Base-by-base conservation (phyloP, 2,888 invertebrate species). In the Vanessa cardui region DNA sequence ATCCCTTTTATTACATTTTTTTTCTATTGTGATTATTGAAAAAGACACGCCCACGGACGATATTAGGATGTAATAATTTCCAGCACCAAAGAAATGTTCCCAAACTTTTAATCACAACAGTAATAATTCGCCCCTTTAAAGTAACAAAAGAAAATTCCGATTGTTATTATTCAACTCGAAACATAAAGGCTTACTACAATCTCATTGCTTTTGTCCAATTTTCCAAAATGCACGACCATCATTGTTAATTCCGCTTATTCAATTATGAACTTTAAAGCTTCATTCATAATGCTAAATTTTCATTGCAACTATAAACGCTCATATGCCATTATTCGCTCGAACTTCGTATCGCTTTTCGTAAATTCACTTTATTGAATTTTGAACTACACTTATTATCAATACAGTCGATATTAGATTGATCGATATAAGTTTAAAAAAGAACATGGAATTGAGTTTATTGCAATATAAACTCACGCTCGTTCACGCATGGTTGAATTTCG, bases 81-180 rank as follows among this genome's bases (percentile, higher is more conserved):
- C 16, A 52, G 46, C 47, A 16, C 18, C 59, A 64, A 59, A 52
- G 59, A 45, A 50, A 20, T 49, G 50, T 60, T 64, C 31, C 39
- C 56, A 62, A 66, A 58, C 54, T 68, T 64, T 61, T 64, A 68
- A 64, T 64, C 64, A 54, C 68, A 60, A 58, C 62, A 31, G n/a
- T 68, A 64, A 68, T 62, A 65, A 68, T 54, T 68, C n/a, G 52
- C 52, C 68, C 68, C 66, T 69, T 54, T 50, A 61, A 64, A 60
- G 54, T 58, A 58, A 63, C 62, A 72, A 72, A 71, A 68, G 68
- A 64, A 72, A 64, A 56, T 54, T 56, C 45, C 62, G 63, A 69
- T 69, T 70, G 71, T 69, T 71, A 61, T 69, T 69, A 69, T 71
- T 66, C 66, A 72, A 69, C 60, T 69, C 69, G 52, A 66, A 72